Evolutionary conservation across 2,113 vertebrate genomes (phyloP), one percentile per base, ranked within the genome.

Genomic region (Tinamus guttatus): DNA sequence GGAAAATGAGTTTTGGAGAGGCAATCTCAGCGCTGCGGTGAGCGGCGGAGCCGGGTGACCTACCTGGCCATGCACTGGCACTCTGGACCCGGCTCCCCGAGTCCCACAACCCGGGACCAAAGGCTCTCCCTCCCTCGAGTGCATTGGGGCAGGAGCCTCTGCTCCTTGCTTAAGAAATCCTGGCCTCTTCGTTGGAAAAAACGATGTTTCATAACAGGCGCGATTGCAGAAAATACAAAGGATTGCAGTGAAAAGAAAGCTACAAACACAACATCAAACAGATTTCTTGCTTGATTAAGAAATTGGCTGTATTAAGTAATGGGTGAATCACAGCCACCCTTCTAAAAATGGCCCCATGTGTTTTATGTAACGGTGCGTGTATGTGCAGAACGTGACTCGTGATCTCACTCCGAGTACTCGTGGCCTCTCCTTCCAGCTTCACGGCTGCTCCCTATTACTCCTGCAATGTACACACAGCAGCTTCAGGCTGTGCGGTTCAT

Each of bases 11-110:
- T 81, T 52, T 54, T 28, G 24, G 51, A 64, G 34, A 87, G 68
- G 41, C 0, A 1, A 5, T 36, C 63, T 51, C 8, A 69, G 15
- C 2, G 32, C 43, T 19, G 0, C 0, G 4, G 45, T 5, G 73
- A 65, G 63, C 19, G 34, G 49, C 5, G 11, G 3, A 0, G 0
- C 56, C 45, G 17, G 13, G 9, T 8, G 63, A 51, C 2, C 7
- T 13, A 2, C 14, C 67, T 38, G 54, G 43, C 78, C 75, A 27
- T 1, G 2, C 22, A 5, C 2, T 5, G 60, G 64, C 20, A 5
- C 0, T 1, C 11, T 0, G 2, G 43, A 12, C 54, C 5, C 2
- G 7, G 4, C 19, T 54, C 62, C 14, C 41, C 2, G 1, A 52
- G 28, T 38, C 47, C 38, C 7, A 51, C 18, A 4, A 40, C 9